Percentiles rank a stretch among this genome's conserved stretches.
These are phyloP conservation scores for Platygyra sinensis DNA, from an alignment of 64 coral and sea anemone genomes.

Conservation along the genomic window DNA sequence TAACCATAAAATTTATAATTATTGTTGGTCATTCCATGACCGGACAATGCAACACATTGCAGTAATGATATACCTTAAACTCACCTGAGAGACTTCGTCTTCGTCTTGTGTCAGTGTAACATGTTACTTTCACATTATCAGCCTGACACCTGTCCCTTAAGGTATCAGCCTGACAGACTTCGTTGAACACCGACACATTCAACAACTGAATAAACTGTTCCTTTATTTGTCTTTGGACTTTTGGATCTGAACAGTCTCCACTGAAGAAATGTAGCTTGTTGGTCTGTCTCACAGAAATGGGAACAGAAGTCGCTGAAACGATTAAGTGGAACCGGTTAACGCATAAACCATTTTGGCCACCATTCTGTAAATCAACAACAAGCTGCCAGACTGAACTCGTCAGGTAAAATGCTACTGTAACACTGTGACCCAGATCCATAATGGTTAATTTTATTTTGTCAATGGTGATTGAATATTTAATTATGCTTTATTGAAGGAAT, in stretches of 20 bases:
- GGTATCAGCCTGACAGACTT: conserved; percentile 21
- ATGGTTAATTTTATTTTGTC: too few relatives aligned
- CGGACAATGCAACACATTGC: too few relatives aligned
- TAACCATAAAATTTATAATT: too few relatives aligned
- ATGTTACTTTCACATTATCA: conserved; percentile 53
- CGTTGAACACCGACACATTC: conserved; percentile 45
- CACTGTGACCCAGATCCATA: too few relatives aligned
- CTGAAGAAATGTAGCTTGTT: conserved; percentile 46
- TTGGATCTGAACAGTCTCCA: conserved; percentile 42
- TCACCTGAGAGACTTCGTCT: conserved; percentile 12
- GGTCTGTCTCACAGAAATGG: conserved; percentile 14
- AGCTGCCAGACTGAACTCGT: too few relatives aligned
- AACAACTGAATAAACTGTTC: conserved; percentile 59
- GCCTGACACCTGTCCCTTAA: conserved; percentile 56
- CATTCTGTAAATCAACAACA: too few relatives aligned
- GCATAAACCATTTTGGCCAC: too few relatives aligned
- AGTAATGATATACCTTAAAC: too few relatives aligned
- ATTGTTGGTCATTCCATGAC: too few relatives aligned
- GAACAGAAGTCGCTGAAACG: neutral
- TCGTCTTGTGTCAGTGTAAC: neutral
- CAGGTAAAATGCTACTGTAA: too few relatives aligned
- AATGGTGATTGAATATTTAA: too few relatives aligned
- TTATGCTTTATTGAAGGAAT: too few relatives aligned
- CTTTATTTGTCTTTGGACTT: conserved; percentile 56
- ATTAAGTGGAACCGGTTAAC: neutral